Conservation (phyloP, 2,113 vertebrate species). For the Mirza zaza region DNA sequence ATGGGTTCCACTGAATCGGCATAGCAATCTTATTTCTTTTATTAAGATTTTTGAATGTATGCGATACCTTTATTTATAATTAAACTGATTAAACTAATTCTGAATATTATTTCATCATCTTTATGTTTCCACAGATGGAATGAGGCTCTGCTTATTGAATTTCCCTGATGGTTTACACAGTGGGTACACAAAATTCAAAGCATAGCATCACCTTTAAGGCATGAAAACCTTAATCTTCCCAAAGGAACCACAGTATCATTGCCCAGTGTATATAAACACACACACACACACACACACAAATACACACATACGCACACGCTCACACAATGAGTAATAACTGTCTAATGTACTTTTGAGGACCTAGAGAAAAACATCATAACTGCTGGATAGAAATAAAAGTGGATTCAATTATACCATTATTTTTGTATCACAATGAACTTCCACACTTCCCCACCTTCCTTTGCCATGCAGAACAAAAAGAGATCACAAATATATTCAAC, state of each 20-base stretch:
- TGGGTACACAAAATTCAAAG: background rate
- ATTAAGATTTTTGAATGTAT: slow-evolving; percentile 65
- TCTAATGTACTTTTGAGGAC: background rate
- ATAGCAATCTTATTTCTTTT: slow-evolving; percentile 45
- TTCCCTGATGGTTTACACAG: background rate
- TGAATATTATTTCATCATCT: background rate
- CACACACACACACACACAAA: background rate
- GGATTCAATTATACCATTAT: background rate
- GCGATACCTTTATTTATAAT: slow-evolving; percentile 21
- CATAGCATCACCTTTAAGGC: background rate
- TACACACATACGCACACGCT: background rate
- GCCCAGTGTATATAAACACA: background rate
- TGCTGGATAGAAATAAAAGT: background rate
- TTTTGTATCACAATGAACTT: background rate
- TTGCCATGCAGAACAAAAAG: background rate
- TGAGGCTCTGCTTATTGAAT: background rate
- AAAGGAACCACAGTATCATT: background rate
- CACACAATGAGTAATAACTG: background rate
- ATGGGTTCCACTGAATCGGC: slow-evolving; percentile 71
- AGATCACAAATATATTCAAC: background rate
- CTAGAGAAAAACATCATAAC: background rate
- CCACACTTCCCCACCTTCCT: background rate
- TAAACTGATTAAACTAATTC: background rate
- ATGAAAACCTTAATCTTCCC: background rate
- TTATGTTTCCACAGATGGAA: background rate